Conservation (phyloP, 2,113 vertebrate genomes). For the Eleginops maclovinus region DNA sequence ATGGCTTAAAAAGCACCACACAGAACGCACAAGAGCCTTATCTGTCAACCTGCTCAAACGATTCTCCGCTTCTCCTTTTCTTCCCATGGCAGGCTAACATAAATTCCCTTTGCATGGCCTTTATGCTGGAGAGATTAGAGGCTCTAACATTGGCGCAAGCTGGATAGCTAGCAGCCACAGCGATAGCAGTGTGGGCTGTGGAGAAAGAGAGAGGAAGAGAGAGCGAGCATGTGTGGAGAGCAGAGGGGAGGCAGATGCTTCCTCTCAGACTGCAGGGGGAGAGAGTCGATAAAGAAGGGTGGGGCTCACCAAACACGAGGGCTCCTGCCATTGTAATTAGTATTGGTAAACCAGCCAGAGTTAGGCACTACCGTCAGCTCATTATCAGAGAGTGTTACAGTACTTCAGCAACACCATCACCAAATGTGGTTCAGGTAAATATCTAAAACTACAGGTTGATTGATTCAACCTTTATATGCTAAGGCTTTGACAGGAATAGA, state of each 20-base stretch:
- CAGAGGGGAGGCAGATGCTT: constrained; percentile 59
- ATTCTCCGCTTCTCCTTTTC: constrained; percentile 79
- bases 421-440: constrained; percentile 4
- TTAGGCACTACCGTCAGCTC: constrained; percentile 21
- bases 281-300: constrained; percentile 64
- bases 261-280: constrained; percentile 61
- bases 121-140: constrained; percentile 80
- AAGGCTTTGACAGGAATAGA: neutral
- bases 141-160: constrained; percentile 66
- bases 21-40: constrained; percentile 83
- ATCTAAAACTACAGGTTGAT: neutral
- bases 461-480: neutral
- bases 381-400: constrained; percentile 28
- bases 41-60: constrained; percentile 86
- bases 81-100: constrained; percentile 74
- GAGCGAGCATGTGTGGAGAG: constrained; percentile 58
- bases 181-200: constrained; percentile 45
- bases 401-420: neutral
- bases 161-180: constrained; percentile 69
- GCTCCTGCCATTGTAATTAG: constrained; percentile 39
- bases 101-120: constrained; percentile 78
- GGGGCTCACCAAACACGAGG: constrained; percentile 57
- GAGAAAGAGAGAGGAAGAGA: constrained; percentile 22
- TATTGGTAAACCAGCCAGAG: constrained; percentile 18
- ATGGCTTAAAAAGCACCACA: constrained; percentile 83